Conservation (phyloP, 2,113 vertebrate genomes). For the Struthio camelus region DNA sequence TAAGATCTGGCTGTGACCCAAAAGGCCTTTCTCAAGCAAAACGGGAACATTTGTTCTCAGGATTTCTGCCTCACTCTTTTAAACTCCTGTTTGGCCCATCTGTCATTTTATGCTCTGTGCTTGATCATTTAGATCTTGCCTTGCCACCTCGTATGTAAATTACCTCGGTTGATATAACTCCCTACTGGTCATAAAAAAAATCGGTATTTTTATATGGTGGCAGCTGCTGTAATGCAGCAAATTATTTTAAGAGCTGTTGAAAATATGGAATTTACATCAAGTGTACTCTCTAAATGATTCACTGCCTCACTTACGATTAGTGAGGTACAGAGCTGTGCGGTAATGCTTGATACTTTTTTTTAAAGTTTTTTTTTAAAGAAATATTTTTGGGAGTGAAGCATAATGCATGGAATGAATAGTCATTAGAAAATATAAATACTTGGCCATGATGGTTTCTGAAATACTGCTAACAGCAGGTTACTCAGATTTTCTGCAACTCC, state of each 20-base stretch:
- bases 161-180: not conserved
- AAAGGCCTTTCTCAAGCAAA: not conserved
- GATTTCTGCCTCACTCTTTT: not conserved
- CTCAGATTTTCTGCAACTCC: not conserved
- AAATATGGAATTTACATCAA: not conserved
- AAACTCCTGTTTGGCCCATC: not conserved
- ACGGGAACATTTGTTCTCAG: not conserved
- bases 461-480: not conserved
- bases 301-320: not conserved
- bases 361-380: not conserved
- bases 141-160: not conserved
- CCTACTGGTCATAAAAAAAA: not conserved
- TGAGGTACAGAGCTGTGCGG: not conserved
- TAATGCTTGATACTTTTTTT: not conserved
- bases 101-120: rapidly evolving
- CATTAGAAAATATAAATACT: not conserved
- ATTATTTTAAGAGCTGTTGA: not conserved
- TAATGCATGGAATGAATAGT: not conserved
- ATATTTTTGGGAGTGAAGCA: not conserved
- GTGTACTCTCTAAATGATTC: not conserved
- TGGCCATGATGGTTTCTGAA: not conserved
- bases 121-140: not conserved
- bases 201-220: not conserved
- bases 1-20: not conserved
- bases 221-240: not conserved